These are phyloP conservation scores for Eulithis testata DNA, from an alignment of 2,888 invertebrate species.

Conservation along the genomic window DNA sequence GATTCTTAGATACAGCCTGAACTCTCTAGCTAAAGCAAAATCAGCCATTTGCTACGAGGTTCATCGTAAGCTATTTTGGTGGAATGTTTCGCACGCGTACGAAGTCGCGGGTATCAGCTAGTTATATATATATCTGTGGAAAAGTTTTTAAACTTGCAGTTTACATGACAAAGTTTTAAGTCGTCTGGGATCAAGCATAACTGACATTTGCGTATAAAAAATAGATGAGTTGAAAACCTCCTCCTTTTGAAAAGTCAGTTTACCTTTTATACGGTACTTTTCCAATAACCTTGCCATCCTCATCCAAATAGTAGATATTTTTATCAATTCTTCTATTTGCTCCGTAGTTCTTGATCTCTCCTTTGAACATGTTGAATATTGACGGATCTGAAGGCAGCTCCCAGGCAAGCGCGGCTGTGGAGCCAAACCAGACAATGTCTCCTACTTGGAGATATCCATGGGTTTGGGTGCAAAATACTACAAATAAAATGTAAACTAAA, in stretches of 20 bases:
- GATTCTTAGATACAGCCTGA: too few relatives aligned
- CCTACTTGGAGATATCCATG: conserved; percentile 84
- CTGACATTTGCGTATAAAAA: too few relatives aligned
- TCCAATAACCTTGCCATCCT: conserved; percentile 65
- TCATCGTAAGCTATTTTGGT: too few relatives aligned
- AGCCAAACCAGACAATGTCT: conserved; percentile 87
- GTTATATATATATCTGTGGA: too few relatives aligned
- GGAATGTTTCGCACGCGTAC: too few relatives aligned
- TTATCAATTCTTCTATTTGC: conserved; percentile 59
- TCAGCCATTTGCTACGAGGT: too few relatives aligned
- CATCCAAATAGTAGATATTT: conserved; percentile 66
- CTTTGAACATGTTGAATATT: conserved; percentile 57
- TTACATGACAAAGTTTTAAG: too few relatives aligned
- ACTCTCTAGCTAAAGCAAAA: too few relatives aligned
- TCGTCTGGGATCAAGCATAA: too few relatives aligned
- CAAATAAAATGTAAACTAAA: conserved; percentile 37
- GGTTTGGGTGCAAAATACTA: conserved; percentile 87
- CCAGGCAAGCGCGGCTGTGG: conserved; percentile 91
- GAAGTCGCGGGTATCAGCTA: too few relatives aligned
- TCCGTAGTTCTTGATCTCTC: conserved; percentile 49
- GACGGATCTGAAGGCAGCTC: conserved; percentile 87
- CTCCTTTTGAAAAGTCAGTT: background rate
- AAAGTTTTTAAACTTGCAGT: too few relatives aligned
- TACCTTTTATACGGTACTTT: conserved; percentile 69
- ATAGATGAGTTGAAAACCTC: too few relatives aligned